Evolutionary conservation across 2,888 invertebrate genomes (phyloP).

Genomic region (Tiphia femorata): DNA sequence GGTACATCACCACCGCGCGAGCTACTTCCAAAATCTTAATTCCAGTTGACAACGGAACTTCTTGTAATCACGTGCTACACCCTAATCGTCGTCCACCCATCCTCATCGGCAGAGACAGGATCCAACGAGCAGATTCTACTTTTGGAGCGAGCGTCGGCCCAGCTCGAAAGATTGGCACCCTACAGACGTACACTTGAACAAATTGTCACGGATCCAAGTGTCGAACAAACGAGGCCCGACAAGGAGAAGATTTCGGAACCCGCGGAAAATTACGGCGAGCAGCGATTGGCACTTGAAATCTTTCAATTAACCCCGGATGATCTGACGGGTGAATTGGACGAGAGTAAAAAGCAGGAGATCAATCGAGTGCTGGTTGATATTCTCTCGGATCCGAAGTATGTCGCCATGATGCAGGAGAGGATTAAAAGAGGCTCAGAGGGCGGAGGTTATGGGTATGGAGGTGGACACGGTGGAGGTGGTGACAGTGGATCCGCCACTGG

Average conservation of each 20-base stretch:
- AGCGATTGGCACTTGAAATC: constrained; percentile 12
- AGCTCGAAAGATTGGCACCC: constrained; percentile 56
- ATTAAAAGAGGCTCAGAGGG: constrained; percentile 49
- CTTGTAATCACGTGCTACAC: constrained; percentile 44
- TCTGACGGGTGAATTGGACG: constrained; percentile 26
- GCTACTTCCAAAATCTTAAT: constrained; percentile 12
- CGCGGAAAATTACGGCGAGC: background rate
- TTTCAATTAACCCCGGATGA: constrained; percentile 24
- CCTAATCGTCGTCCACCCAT: constrained; percentile 36
- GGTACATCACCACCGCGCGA: too few relatives aligned
- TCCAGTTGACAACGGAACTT: constrained; percentile 40
- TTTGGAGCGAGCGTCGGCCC: constrained; percentile 50
- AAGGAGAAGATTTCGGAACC: background rate
- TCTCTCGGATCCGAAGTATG: constrained; percentile 48
- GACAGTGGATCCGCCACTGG: too few relatives aligned
- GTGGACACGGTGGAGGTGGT: constrained; percentile 29
- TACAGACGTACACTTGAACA: constrained; percentile 43
- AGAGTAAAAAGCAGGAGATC: constrained; percentile 42
- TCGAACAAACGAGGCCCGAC: background rate
- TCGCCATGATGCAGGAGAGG: constrained; percentile 53
- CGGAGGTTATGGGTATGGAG: background rate
- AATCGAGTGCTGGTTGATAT: constrained; percentile 35
- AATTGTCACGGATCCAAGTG: background rate
- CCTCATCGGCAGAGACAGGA: constrained; percentile 1
- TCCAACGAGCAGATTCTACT: constrained; percentile 13